These are phyloP conservation scores for Papilio aristodemus DNA, from an alignment of 1,140 invertebrate species.

Conservation along the genomic window DNA sequence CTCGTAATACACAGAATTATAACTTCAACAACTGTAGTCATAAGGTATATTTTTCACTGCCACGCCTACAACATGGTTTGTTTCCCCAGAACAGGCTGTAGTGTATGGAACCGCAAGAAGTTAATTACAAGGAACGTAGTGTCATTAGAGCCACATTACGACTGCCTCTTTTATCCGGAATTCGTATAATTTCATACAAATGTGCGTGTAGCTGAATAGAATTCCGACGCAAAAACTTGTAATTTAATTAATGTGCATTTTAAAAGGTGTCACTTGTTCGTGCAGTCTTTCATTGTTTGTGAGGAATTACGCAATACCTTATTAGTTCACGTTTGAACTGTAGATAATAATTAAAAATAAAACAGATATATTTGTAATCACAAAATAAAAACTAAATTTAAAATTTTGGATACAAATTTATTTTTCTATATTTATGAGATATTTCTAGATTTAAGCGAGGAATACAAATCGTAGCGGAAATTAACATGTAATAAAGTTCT, in stretches of 20 bases:
- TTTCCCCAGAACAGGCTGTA: background rate
- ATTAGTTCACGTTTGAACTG: background rate
- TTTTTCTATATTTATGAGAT: no score
- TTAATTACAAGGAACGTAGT: conserved; percentile 40
- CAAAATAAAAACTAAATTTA: no score
- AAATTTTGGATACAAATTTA: no score
- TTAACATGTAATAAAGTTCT: no score
- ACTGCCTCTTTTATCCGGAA: background rate
- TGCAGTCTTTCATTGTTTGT: conserved; percentile 1
- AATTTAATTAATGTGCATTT: conserved; percentile 15
- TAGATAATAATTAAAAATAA: background rate
- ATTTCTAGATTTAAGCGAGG: no score
- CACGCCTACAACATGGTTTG: background rate
- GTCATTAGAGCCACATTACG: conserved; percentile 33
- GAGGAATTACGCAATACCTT: conserved; percentile 4
- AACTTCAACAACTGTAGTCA: background rate
- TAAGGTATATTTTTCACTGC: background rate
- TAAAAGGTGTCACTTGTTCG: conserved; percentile 22
- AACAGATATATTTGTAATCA: no score
- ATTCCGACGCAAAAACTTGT: background rate
- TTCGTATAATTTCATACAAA: conserved; percentile 21
- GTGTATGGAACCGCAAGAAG: conserved; percentile 37
- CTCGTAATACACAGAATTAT: background rate
- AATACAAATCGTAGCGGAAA: no score
- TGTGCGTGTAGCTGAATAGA: background rate